phyloP scores from a whole-genome alignment of 2,113 vertebrate species.

The Tragulus kanchil region DNA sequence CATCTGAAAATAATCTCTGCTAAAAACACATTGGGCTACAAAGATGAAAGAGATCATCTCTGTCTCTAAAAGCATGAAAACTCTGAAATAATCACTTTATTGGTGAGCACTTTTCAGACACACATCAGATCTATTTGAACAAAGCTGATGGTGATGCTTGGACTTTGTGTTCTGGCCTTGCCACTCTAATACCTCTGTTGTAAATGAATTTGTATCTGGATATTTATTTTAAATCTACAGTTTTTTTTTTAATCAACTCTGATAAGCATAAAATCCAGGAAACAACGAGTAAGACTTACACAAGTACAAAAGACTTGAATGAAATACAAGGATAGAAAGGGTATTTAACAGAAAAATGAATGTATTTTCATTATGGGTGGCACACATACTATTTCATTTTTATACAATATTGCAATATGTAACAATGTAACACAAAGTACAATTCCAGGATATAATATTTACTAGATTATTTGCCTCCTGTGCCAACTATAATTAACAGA shows the following conservation, averaged over 20 bases:
- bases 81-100: constrained; percentile 25
- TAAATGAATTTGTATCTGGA: neutral
- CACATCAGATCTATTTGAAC: neutral
- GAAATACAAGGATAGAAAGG: neutral
- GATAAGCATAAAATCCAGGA: neutral
- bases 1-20: neutral
- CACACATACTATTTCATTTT: neutral
- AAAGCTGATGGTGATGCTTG: neutral
- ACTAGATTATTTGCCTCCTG: neutral
- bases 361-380: neutral
- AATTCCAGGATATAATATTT: neutral
- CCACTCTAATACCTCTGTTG: neutral
- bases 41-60: neutral
- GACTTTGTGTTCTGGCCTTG: neutral
- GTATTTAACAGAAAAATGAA: neutral
- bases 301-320: neutral
- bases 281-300: neutral
- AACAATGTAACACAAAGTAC: neutral
- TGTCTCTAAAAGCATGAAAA: neutral
- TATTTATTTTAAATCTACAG: neutral
- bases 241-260: neutral
- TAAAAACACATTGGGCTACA: neutral
- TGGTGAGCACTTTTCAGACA: neutral
- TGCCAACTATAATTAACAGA: neutral
- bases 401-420: neutral